A percentile compares a stretch with the other conserved stretches of the same genome.
Evolutionary conservation across 2,797 vertebrate genomes (phyloP).

Genomic region (Anas capensis): DNA sequence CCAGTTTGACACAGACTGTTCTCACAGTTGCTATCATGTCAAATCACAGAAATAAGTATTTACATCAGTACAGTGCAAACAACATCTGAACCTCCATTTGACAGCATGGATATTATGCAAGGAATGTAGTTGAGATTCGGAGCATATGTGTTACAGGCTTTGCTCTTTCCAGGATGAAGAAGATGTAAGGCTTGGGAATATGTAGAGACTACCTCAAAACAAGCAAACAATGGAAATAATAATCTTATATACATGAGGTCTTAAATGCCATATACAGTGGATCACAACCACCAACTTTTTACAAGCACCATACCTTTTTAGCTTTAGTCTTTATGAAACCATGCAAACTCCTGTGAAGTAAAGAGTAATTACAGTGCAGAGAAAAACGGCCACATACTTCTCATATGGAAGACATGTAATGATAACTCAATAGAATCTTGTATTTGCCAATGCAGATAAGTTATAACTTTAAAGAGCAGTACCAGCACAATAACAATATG

Average conservation of each 20-base stretch:
- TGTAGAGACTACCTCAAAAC: neutral
- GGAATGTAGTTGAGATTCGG: neutral
- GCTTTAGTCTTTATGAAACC: neutral
- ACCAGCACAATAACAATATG: neutral
- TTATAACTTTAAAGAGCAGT: neutral
- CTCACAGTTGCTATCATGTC: neutral
- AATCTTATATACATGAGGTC: neutral
- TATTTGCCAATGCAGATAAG: neutral
- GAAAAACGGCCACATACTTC: neutral
- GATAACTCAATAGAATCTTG: neutral
- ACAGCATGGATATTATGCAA: neutral
- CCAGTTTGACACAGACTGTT: neutral
- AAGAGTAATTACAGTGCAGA: neutral
- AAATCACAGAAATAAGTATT: neutral
- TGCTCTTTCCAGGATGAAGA: neutral
- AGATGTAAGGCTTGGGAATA: neutral
- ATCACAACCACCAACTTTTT: neutral
- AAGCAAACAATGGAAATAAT: neutral
- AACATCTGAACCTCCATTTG: neutral
- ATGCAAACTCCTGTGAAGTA: neutral
- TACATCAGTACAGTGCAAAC: neutral
- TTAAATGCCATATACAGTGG: neutral
- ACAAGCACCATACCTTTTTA: neutral
- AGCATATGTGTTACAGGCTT: neutral
- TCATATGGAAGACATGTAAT: accelerated